These are phyloP conservation scores for Heteromyza rotundicornis DNA, from an alignment of 2,888 invertebrate species.

Conservation along the genomic window DNA sequence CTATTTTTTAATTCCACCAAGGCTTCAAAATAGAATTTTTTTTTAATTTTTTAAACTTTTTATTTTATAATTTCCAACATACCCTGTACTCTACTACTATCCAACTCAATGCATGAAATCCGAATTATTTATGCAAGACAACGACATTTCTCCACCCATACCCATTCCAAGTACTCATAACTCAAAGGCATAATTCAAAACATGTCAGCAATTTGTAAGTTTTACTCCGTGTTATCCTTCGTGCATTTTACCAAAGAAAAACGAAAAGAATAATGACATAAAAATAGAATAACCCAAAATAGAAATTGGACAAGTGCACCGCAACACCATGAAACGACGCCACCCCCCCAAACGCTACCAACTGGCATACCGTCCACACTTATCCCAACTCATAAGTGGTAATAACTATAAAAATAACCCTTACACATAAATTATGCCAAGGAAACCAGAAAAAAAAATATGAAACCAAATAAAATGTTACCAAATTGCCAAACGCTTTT, in stretches of 20 bases:
- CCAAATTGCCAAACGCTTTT: slow-evolving; percentile 32
- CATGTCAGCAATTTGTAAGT: background rate
- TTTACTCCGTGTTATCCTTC: background rate
- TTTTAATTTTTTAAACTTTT: too few species aligned
- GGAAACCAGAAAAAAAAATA: background rate
- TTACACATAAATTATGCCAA: slow-evolving; percentile 29
- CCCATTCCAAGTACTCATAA: background rate
- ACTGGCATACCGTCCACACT: too few species aligned
- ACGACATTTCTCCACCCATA: too few species aligned
- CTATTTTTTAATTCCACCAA: too few species aligned
- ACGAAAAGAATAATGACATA: background rate
- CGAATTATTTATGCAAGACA: background rate
- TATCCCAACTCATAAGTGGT: slow-evolving; percentile 29
- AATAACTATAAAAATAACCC: slow-evolving; percentile 36
- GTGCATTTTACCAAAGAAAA: background rate
- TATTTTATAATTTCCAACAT: too few species aligned
- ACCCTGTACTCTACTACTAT: too few species aligned
- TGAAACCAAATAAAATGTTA: slow-evolving; percentile 21
- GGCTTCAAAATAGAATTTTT: too few species aligned
- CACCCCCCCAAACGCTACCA: too few species aligned
- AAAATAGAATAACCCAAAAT: background rate
- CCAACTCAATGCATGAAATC: too few species aligned
- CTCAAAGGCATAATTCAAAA: slow-evolving; percentile 1
- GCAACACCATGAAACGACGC: too few species aligned
- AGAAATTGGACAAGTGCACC: background rate